Evolutionary conservation across 2,113 vertebrate species (phyloP).

Genomic region (Petromus typicus): DNA sequence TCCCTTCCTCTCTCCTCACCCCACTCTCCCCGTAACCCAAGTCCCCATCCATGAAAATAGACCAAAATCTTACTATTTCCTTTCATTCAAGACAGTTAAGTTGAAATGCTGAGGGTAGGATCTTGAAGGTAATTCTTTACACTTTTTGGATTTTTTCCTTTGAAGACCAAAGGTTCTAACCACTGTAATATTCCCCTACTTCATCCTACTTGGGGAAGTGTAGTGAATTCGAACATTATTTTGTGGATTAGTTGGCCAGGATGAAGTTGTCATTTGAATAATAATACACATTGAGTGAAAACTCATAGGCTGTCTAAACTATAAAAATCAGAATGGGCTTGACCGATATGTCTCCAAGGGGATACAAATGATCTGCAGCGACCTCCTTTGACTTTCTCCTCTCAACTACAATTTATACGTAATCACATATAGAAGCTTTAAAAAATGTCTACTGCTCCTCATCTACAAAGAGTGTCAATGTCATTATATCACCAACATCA

Average conservation of each 20-base stretch:
- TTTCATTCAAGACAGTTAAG: not conserved
- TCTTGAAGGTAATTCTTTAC: not conserved
- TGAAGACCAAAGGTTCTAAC: conserved; percentile 43
- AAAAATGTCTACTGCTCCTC: not conserved
- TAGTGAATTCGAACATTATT: conserved; percentile 58
- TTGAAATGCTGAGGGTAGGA: not conserved
- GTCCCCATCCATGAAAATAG: not conserved
- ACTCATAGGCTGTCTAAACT: conserved; percentile 40
- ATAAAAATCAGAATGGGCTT: conserved; percentile 51
- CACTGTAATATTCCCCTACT: not conserved
- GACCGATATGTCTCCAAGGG: conserved; percentile 49
- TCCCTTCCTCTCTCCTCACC: not conserved
- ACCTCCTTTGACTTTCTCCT: conserved; percentile 34
- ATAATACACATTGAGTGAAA: conserved; percentile 23
- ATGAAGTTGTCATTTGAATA: conserved; percentile 44
- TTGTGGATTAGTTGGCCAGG: conserved; percentile 6
- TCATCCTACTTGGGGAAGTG: not conserved
- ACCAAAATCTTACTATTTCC: not conserved
- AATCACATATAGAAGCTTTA: conserved; percentile 35
- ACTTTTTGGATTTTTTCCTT: conserved; percentile 45
- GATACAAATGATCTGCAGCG: conserved; percentile 45
- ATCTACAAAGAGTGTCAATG: conserved; percentile 17
- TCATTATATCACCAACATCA: conserved; percentile 16
- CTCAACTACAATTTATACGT: conserved; percentile 26
- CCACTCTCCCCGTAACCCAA: not conserved